A percentile compares a stretch with the other conserved stretches of the same genome.
Conservation (phyloP, 53 echinoderm and acorn worm species). For the Zoroaster sp. region DNA sequence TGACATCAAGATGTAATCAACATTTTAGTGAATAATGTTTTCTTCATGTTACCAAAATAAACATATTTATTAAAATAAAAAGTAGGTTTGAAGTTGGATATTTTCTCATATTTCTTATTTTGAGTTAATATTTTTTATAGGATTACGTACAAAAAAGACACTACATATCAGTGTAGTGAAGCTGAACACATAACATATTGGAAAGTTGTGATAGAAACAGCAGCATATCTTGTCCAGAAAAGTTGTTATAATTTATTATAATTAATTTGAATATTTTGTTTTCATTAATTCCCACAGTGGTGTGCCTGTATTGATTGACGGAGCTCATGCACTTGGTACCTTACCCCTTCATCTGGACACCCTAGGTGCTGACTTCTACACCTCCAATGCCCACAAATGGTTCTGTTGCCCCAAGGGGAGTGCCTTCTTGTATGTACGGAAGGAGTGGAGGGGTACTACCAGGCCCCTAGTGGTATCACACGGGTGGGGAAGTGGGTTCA, state of each 20-base stretch:
- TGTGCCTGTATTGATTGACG: slow-evolving; percentile 78
- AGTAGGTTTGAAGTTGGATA: too few relatives aligned
- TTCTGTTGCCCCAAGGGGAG: slow-evolving; percentile 75
- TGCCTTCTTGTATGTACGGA: slow-evolving; percentile 69
- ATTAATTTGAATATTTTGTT: not conserved
- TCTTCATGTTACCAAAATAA: too few relatives aligned
- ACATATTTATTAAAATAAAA: too few relatives aligned
- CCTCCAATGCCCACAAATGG: slow-evolving; percentile 88
- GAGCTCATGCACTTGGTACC: slow-evolving; percentile 75
- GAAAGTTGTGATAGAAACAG: too few relatives aligned
- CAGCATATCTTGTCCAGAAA: not conserved
- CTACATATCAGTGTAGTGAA: too few relatives aligned
- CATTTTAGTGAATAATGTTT: too few relatives aligned
- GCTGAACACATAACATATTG: too few relatives aligned
- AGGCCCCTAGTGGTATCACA: slow-evolving; percentile 76
- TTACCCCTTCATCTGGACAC: slow-evolving; percentile 62
- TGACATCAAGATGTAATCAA: not conserved
- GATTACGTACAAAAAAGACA: too few relatives aligned
- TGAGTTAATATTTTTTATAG: too few relatives aligned
- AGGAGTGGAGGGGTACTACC: slow-evolving; percentile 28
- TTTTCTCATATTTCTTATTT: too few relatives aligned
- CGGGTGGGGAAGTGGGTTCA: slow-evolving; percentile 87
- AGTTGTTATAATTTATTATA: not conserved
- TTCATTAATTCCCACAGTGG: slow-evolving; percentile 37
- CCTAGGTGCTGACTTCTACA: slow-evolving; percentile 69